phyloP scores from a whole-genome alignment of 2,797 vertebrate species.

The Kryptolebias ocellatus region DNA sequence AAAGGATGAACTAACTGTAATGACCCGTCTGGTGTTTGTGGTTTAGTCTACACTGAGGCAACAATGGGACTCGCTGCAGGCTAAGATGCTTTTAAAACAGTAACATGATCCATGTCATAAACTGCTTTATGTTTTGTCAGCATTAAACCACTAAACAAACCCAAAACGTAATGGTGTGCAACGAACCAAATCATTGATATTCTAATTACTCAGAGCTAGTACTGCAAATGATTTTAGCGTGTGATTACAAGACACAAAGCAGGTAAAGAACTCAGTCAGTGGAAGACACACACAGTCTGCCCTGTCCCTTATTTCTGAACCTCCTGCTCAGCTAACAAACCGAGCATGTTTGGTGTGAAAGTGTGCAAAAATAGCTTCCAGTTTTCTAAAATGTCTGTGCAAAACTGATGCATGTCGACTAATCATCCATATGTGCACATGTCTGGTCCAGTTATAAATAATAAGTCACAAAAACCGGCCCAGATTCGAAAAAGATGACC shows the following conservation, averaged over 20 bases:
- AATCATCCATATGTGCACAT: too few relatives aligned
- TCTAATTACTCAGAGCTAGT: not conserved
- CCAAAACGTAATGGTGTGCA: too few relatives aligned
- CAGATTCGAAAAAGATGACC: not conserved
- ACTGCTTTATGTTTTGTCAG: too few relatives aligned
- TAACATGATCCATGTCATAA: too few relatives aligned
- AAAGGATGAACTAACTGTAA: not conserved
- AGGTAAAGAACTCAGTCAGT: not conserved
- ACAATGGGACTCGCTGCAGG: too few relatives aligned
- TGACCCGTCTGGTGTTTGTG: too few relatives aligned
- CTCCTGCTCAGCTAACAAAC: too few relatives aligned
- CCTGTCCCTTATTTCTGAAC: not conserved
- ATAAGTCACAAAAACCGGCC: slow-evolving; percentile 8
- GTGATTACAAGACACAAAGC: not conserved
- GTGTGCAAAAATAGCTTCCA: not conserved
- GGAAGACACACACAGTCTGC: not conserved
- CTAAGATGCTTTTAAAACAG: too few relatives aligned
- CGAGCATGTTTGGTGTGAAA: not conserved
- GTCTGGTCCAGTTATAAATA: slow-evolving; percentile 10
- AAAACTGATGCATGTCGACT: not conserved
- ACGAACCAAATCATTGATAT: not conserved
- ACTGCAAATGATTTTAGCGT: not conserved
- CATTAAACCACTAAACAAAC: too few relatives aligned
- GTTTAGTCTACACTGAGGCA: too few relatives aligned
- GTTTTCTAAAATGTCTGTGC: not conserved